These are phyloP conservation scores for Loris lydekkerianus DNA, from an alignment of 2,797 vertebrate species.

Conservation along the genomic window DNA sequence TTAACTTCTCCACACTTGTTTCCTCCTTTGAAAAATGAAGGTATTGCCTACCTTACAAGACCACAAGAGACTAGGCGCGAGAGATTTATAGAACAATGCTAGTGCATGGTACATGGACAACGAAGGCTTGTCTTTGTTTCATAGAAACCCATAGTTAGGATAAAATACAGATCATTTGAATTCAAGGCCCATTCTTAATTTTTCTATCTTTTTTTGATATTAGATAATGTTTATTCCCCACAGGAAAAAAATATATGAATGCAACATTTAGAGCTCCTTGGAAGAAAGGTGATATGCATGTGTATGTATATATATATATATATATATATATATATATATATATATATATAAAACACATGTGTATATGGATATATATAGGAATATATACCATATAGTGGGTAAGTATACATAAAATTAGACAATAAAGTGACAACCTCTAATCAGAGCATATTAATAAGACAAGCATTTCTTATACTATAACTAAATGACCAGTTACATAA, in stretches of 20 bases:
- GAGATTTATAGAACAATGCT: not conserved
- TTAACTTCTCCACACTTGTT: not conserved
- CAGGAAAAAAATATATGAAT: not conserved
- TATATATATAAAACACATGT: not conserved
- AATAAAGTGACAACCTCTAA: slow-evolving; percentile 12
- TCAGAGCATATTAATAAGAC: not conserved
- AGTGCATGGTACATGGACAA: not conserved
- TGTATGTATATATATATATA: not conserved
- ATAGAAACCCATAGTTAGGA: not conserved
- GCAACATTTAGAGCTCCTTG: not conserved
- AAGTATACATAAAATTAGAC: not conserved
- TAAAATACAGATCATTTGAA: not conserved
- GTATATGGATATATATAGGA: not conserved
- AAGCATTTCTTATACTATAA: not conserved
- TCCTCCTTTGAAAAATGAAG: not conserved
- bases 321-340: not conserved
- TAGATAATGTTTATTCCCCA: not conserved
- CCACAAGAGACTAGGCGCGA: not conserved
- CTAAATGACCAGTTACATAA: not conserved
- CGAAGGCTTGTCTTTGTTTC: slow-evolving; percentile 3
- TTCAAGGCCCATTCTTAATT: not conserved
- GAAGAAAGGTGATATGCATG: not conserved
- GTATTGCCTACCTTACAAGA: not conserved
- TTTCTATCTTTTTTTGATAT: not conserved
- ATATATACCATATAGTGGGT: not conserved